These are phyloP conservation scores for Apotomis capreana DNA, from an alignment of 2,888 invertebrate species.

Conservation along the genomic window DNA sequence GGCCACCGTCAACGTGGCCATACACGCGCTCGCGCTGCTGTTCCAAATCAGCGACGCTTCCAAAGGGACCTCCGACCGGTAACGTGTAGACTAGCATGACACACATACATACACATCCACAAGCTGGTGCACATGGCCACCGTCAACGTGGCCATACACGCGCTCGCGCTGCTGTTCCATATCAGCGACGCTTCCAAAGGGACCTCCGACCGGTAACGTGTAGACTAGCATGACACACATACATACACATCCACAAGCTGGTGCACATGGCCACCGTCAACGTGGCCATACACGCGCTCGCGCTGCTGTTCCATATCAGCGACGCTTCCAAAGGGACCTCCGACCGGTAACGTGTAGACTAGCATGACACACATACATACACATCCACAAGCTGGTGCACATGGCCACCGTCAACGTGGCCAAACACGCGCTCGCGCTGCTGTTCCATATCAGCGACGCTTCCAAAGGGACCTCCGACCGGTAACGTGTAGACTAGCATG, in stretches of 20 bases:
- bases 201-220: too few relatives aligned
- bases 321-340: slow-evolving; percentile 67
- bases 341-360: too few relatives aligned
- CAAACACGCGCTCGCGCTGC: slow-evolving; percentile 61
- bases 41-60: slow-evolving; percentile 84
- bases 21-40: slow-evolving; percentile 62
- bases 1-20: slow-evolving; percentile 74
- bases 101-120: too few relatives aligned
- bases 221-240: too few relatives aligned
- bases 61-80: slow-evolving; percentile 57
- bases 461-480: slow-evolving; percentile 62
- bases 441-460: slow-evolving; percentile 58
- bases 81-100: too few relatives aligned
- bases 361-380: too few relatives aligned
- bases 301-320: slow-evolving; percentile 62
- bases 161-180: slow-evolving; percentile 55
- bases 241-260: too few relatives aligned
- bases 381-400: too few relatives aligned
- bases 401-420: slow-evolving; percentile 56
- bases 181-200: neutral
- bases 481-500: too few relatives aligned
- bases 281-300: slow-evolving; percentile 61
- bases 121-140: slow-evolving; percentile 80
- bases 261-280: slow-evolving; percentile 64
- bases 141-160: slow-evolving; percentile 74